phyloP scores from a whole-genome alignment of 2,888 invertebrate genomes.

The Mamestra brassicae region DNA sequence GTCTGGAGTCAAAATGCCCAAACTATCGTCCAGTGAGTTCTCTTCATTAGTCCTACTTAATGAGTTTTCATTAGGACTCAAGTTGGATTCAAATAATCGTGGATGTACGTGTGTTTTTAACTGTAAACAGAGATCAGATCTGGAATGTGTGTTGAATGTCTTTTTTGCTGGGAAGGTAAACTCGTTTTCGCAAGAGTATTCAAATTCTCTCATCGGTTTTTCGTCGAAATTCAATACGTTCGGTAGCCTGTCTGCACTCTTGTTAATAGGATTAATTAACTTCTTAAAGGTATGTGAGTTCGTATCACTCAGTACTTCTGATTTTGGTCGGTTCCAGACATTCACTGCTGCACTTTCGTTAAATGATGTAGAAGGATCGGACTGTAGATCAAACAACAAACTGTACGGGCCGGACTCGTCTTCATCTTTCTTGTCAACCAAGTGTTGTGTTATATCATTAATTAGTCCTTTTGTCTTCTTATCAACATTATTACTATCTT shows the following conservation, averaged over 20 bases:
- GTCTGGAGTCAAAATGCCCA: constrained; percentile 97
- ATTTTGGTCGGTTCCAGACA: constrained; percentile 75
- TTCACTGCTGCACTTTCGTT: constrained; percentile 72
- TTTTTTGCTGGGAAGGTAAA: constrained; percentile 79
- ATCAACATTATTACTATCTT: constrained; percentile 84
- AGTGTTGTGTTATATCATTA: constrained; percentile 85
- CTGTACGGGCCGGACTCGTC: constrained; percentile 92
- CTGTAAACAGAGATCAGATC: constrained; percentile 87
- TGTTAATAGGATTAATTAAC: constrained; percentile 73
- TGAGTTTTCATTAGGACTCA: constrained; percentile 88
- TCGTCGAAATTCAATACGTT: constrained; percentile 87
- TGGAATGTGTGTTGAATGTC: constrained; percentile 84
- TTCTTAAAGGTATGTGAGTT: constrained; percentile 73
- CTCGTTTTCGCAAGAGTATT: constrained; percentile 88
- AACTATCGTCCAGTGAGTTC: constrained; percentile 96
- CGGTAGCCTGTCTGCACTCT: constrained; percentile 83
- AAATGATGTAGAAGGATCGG: constrained; percentile 81
- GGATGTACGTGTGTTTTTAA: constrained; percentile 83
- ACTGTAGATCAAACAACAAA: constrained; percentile 90
- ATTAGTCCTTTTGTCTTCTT: constrained; percentile 85
- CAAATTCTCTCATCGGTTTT: constrained; percentile 87
- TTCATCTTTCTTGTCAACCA: constrained; percentile 85
- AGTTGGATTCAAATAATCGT: constrained; percentile 82
- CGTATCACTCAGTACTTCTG: constrained; percentile 68
- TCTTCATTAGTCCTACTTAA: constrained; percentile 92